Conservation (phyloP, 1,140 invertebrate species). For the Lepidurus couesii region DNA sequence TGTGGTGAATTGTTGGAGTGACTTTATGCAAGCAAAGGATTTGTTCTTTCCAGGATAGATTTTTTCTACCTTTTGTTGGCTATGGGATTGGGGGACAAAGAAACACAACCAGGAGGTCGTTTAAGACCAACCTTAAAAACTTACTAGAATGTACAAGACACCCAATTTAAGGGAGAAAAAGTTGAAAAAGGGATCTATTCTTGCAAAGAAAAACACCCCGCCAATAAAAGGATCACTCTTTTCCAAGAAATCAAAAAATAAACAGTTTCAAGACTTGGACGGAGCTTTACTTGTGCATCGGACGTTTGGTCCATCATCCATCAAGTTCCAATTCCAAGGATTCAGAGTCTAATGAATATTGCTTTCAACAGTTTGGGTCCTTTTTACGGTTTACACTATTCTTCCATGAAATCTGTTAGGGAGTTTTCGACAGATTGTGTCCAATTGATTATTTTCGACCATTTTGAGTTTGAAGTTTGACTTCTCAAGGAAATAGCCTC, state of each 20-base stretch:
- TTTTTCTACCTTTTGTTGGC: background rate
- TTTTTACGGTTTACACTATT: no score
- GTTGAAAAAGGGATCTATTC: background rate
- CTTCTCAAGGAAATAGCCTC: no score
- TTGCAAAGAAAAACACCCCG: background rate
- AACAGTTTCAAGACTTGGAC: background rate
- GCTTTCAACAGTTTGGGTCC: no score
- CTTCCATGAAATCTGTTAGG: no score
- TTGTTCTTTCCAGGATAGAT: background rate
- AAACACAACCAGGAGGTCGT: background rate
- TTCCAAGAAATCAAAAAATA: slow-evolving; percentile 7
- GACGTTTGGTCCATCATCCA: background rate
- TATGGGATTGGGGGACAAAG: background rate
- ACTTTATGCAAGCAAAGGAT: background rate
- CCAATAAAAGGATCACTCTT: background rate
- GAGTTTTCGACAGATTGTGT: no score
- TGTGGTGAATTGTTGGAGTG: background rate
- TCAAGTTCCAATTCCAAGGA: background rate
- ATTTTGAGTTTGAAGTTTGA: no score
- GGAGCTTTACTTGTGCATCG: background rate
- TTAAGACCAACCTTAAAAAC: background rate
- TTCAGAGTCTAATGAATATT: background rate
- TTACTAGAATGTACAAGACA: background rate
- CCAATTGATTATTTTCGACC: no score
- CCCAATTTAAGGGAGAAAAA: background rate